Evolutionary conservation across 2,888 invertebrate species (phyloP).

Genomic region (Ornithoptera priamus): DNA sequence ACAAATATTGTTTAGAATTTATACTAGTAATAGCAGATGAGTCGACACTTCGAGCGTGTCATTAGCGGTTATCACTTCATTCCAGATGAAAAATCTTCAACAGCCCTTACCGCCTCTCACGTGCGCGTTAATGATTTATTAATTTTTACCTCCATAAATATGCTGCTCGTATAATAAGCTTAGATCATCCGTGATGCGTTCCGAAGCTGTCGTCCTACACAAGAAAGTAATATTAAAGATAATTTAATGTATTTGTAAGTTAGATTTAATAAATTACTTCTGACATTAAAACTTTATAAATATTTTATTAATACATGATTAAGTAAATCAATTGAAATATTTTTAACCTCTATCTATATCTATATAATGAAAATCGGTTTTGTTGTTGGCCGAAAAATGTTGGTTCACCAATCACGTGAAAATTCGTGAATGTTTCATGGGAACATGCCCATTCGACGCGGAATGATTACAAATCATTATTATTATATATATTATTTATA

Average conservation of each 20-base stretch:
- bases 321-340: too few relatives aligned
- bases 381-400: too few relatives aligned
- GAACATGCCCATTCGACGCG: too few relatives aligned
- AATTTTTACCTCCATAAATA: conserved; percentile 76
- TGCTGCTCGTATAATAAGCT: conserved; percentile 55
- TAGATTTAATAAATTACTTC: background rate
- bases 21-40: conserved; percentile 54
- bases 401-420: too few relatives aligned
- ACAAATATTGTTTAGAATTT: conserved; percentile 31
- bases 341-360: background rate
- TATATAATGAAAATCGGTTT: too few relatives aligned
- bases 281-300: too few relatives aligned
- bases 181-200: conserved; percentile 6
- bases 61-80: conserved; percentile 81
- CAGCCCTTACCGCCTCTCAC: conserved; percentile 68
- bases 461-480: too few relatives aligned
- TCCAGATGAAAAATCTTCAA: conserved; percentile 80
- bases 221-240: background rate
- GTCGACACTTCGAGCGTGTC: conserved; percentile 65
- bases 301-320: too few relatives aligned
- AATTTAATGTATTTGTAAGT: background rate
- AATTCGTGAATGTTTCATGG: too few relatives aligned
- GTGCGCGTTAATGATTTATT: conserved; percentile 77
- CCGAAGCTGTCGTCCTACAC: background rate
- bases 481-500: too few relatives aligned